Evolutionary conservation across 2,113 vertebrate genomes (phyloP).

Genomic region (Hemichromis elongatus): DNA sequence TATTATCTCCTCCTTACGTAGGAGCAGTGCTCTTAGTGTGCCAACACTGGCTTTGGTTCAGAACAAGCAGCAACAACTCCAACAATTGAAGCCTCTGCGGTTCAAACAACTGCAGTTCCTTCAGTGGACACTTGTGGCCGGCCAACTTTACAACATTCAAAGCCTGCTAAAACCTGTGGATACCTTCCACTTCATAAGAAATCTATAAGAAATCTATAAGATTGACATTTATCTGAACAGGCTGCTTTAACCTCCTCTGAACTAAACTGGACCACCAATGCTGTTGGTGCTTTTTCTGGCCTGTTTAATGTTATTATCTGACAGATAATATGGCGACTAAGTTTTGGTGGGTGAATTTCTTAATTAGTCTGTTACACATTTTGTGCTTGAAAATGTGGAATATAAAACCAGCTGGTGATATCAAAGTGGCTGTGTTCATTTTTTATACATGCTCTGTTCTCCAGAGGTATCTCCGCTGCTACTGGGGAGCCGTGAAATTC

Average conservation of each 20-base stretch:
- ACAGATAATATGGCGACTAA: not conserved
- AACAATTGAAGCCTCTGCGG: not conserved
- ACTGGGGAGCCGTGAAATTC: not conserved
- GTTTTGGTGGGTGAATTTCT: not conserved
- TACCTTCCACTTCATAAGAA: not conserved
- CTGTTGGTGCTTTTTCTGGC: not conserved
- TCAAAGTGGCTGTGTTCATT: not conserved
- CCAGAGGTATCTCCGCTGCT: not conserved
- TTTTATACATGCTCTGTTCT: not conserved
- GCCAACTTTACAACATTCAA: not conserved
- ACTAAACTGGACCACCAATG: not conserved
- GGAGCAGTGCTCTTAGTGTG: not conserved
- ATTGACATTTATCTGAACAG: not conserved
- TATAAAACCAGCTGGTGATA: not conserved
- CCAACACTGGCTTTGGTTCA: not conserved
- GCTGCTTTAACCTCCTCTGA: not conserved
- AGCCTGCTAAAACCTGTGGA: not conserved
- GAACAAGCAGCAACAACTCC: not conserved
- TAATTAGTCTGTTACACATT: not conserved
- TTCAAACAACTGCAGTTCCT: not conserved
- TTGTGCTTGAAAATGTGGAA: not conserved
- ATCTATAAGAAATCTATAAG: not conserved
- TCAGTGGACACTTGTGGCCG: not conserved
- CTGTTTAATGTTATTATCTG: not conserved
- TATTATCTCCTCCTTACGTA: too few relatives aligned